A percentile compares a stretch with the other conserved stretches of the same genome.
These are phyloP conservation scores for Dendrophyllia cribrosa DNA, from an alignment of 64 coral and sea anemone genomes.

Conservation along the genomic window DNA sequence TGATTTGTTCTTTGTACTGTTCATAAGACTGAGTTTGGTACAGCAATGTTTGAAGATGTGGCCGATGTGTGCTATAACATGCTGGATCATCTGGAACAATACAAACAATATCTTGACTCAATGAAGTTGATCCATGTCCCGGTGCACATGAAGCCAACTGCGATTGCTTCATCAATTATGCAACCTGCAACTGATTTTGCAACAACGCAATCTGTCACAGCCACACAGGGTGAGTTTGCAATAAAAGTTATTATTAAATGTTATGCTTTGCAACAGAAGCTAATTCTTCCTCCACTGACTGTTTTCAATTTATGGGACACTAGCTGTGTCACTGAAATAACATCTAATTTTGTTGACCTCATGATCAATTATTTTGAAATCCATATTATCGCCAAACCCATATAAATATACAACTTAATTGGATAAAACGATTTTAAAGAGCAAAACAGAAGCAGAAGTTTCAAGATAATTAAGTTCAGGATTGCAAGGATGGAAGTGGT, in stretches of 20 bases:
- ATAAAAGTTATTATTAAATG: neutral
- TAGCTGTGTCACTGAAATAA: no score
- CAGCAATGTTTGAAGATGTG: slow-evolving; percentile 91
- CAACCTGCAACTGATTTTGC: slow-evolving; percentile 47
- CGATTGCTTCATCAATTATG: neutral
- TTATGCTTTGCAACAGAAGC: neutral
- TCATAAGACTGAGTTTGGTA: slow-evolving; percentile 92
- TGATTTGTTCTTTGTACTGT: no score
- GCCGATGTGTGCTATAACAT: slow-evolving; percentile 95
- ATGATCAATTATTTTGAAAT: no score
- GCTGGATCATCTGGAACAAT: slow-evolving; percentile 90
- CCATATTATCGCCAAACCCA: no score
- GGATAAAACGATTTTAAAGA: no score
- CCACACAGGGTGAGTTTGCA: slow-evolving; percentile 54
- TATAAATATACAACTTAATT: no score
- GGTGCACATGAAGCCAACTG: slow-evolving; percentile 34
- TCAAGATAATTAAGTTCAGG: no score
- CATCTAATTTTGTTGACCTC: no score
- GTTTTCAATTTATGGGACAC: no score
- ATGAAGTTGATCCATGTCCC: slow-evolving; percentile 96
- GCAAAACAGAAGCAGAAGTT: no score
- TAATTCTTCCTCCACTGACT: neutral
- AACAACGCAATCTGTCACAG: slow-evolving; percentile 25
- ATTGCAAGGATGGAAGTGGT: no score
- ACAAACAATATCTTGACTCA: slow-evolving; percentile 87